phyloP scores from a whole-genome alignment of 53 echinoderm and acorn worm genomes.

The Zoroaster sp. region DNA sequence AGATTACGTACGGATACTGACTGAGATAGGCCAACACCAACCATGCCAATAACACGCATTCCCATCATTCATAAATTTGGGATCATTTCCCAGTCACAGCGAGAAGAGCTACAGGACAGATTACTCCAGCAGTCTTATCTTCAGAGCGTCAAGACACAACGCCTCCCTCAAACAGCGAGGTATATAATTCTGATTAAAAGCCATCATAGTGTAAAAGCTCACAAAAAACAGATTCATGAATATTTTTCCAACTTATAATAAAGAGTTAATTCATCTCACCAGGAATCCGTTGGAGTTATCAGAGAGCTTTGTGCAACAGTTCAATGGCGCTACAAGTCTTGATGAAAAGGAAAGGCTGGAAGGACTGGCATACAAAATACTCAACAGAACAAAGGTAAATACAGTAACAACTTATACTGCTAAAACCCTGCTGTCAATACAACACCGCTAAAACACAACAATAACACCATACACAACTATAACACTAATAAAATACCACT shows the following conservation, averaged over 20 bases:
- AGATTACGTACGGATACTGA: background rate
- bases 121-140: slow-evolving; percentile 73
- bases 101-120: slow-evolving; percentile 92
- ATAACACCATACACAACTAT: too few species aligned
- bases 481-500: too few species aligned
- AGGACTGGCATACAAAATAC: slow-evolving; percentile 77
- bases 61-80: slow-evolving; percentile 99
- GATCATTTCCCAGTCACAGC: slow-evolving; percentile 93
- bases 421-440: background rate
- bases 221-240: too few species aligned
- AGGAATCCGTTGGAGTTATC: slow-evolving; percentile 93
- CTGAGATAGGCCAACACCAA: background rate
- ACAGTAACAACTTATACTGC: background rate
- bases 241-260: background rate
- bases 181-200: too few species aligned
- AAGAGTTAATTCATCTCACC: background rate
- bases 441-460: too few species aligned
- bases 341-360: slow-evolving; percentile 90
- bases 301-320: slow-evolving; percentile 84
- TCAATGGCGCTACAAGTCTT: slow-evolving; percentile 67
- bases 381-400: slow-evolving; percentile 83
- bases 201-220: too few species aligned
- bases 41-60: slow-evolving; percentile 90
- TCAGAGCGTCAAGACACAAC: slow-evolving; percentile 43
- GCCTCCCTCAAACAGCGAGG: slow-evolving; percentile 65